A percentile compares a stretch with the other conserved stretches of the same genome.
phyloP scores from a whole-genome alignment of 2,888 invertebrate species.

The Seira musarum region DNA sequence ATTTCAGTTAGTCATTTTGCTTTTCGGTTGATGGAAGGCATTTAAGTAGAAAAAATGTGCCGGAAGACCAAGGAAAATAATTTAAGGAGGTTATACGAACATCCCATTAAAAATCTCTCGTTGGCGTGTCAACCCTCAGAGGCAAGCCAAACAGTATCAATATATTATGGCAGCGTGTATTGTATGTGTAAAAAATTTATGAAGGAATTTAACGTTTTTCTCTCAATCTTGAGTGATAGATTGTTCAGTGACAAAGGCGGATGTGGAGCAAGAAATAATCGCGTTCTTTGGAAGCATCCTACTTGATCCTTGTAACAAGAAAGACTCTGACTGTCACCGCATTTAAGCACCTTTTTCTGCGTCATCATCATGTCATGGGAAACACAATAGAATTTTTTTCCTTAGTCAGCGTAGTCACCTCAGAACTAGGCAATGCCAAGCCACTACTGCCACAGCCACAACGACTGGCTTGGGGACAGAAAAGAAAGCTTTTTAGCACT shows the following conservation, averaged over 20 bases:
- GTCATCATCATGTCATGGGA: constrained; percentile 29
- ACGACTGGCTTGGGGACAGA: constrained; percentile 10
- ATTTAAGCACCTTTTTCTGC: constrained; percentile 23
- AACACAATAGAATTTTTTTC: constrained; percentile 37
- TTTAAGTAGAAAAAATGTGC: constrained; percentile 2
- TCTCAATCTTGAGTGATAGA: constrained; percentile 11
- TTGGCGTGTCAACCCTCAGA: background rate
- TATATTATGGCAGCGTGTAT: background rate
- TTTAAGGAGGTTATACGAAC: background rate
- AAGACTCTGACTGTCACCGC: constrained; percentile 14
- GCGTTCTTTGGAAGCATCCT: constrained; percentile 13
- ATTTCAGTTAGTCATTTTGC: background rate
- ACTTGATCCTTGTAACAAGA: background rate
- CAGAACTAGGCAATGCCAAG: background rate
- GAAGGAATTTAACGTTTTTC: constrained; percentile 16
- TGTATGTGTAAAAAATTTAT: background rate
- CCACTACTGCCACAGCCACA: background rate
- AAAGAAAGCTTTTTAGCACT: constrained; percentile 20
- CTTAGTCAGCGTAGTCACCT: constrained; percentile 26
- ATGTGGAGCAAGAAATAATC: constrained; percentile 13
- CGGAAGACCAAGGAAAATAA: background rate
- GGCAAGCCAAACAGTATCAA: background rate
- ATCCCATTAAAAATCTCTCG: background rate
- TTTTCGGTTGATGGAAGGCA: constrained; percentile 6
- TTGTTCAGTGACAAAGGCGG: constrained; percentile 16